Base-by-base conservation (phyloP, 2,797 vertebrate genomes). In the Poecile montanus region DNA sequence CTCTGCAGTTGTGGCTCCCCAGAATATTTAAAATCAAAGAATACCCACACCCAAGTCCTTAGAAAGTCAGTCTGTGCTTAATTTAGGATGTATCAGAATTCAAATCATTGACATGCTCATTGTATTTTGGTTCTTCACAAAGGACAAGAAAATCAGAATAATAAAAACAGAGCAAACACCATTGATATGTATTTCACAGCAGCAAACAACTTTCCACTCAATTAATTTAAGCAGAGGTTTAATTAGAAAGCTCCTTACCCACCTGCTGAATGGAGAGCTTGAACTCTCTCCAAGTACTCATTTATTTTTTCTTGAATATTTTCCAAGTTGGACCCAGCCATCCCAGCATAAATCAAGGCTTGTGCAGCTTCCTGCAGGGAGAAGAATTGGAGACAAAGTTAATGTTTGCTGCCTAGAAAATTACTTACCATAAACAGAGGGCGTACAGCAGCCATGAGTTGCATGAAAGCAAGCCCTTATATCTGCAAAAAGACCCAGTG, bases 281-380 rank as follows among this genome's bases (percentile, higher is more conserved):
- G 98, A 85, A 99, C 99, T 80, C 99, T 98, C 92, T 99, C 99
- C 97, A 99, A 91, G 95, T 99, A 99, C 66, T 99, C 99, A 79
- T 98, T 99, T 95, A 99, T 99, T 97, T 99, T 99, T 82, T 98
- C 99, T 97, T 99, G 99, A 97, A 99, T 99, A 65, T 98, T 98
- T 65, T 99, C 99, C 91, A 99, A 97, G 85, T 98, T 99, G 91
- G 99, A 99, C 61, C 99, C 99, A 83, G 99, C 99, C 99, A 99
- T 99, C 66, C 98, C 98, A 79, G 99, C 99, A 95, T 99, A 99
- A 95, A 99, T 99, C 80, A 99, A 98, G 78, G 99, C 99, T 96
- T 99, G 99, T 40, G 99, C 99, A 85, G 99, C 99, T 96, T 99
- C 99, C 99, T 99, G 83, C 54, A 85, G 68, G 30, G 91, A 72